Conservation (phyloP, 2,113 vertebrate species). For the Halcyon malimbica region DNA sequence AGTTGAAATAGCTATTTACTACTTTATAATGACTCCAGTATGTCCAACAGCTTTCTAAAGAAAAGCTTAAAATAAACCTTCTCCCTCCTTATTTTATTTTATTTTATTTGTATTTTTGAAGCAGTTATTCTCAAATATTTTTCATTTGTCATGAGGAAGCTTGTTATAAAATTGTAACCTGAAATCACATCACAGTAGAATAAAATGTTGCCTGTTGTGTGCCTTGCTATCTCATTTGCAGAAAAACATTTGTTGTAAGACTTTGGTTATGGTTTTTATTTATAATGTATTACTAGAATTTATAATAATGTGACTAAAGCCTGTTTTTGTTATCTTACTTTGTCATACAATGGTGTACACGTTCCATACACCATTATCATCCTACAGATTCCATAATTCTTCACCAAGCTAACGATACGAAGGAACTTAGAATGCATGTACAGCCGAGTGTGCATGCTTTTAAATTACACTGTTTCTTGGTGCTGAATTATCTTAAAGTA, state of each 20-base stretch:
- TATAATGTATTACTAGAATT: neutral
- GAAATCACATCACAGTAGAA: neutral
- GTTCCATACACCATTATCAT: neutral
- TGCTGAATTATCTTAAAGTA: neutral
- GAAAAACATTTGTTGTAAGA: neutral
- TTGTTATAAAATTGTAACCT: neutral
- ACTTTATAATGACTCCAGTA: neutral
- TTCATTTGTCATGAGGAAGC: neutral
- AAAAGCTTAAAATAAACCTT: neutral
- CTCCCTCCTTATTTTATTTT: neutral
- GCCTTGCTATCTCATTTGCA: neutral
- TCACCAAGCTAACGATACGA: neutral
- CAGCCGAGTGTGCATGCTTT: neutral
- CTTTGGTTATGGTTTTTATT: neutral
- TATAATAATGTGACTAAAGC: neutral
- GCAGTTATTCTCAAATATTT: neutral
- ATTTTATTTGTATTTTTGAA: neutral
- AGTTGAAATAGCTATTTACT: neutral
- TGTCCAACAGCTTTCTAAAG: neutral
- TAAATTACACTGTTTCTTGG: neutral
- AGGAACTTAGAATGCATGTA: neutral
- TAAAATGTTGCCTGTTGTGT: neutral
- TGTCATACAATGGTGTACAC: neutral
- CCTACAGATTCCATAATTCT: neutral
- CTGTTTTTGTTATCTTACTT: neutral